A percentile compares a stretch with the other conserved stretches of the same genome.
phyloP scores from a whole-genome alignment of 2,113 vertebrate species.

The mouse (Mus musculus) region GRCm39 chr15:98313501-98314000 shows the following conservation, averaged over 20 bases:
- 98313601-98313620: not conserved
- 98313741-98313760: not conserved
- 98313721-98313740: slow-evolving; percentile 1
- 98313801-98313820: not conserved
- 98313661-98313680: not conserved
- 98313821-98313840: not conserved
- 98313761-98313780: not conserved
- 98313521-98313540: not conserved
- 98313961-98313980: not conserved
- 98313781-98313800: slow-evolving; percentile 26
- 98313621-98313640: slow-evolving; percentile 26
- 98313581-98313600: not conserved
- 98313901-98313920: not conserved
- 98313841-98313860: not conserved
- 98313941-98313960: not conserved
- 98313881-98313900: not conserved
- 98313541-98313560: not conserved
- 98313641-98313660: slow-evolving; percentile 30
- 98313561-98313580: slow-evolving; percentile 41
- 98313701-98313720: slow-evolving; percentile 16
- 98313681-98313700: not conserved
- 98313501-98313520: not conserved
- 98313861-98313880: not conserved
- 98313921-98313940: slow-evolving; percentile 24
- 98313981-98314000: not conserved